phyloP scores from a whole-genome alignment of 2,888 invertebrate genomes.

The Hanleya hanleyi region DNA sequence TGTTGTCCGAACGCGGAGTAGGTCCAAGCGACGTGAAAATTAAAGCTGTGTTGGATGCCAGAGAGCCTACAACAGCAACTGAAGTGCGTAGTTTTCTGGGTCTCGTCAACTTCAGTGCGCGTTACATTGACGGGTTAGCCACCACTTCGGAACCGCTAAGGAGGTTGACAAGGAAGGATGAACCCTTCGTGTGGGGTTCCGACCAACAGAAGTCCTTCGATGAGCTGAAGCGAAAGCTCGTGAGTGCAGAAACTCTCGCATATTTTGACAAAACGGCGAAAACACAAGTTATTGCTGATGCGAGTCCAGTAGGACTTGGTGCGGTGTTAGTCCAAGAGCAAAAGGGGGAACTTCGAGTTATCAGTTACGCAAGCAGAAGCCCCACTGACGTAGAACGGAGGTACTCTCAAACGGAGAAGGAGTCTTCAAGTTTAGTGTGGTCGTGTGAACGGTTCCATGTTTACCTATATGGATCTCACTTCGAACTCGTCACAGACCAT shows the following conservation, averaged over 20 bases:
- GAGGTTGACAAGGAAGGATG: background rate
- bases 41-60: constrained; percentile 17
- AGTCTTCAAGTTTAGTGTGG: constrained; percentile 28
- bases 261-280: constrained; percentile 18
- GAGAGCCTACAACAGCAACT: constrained; percentile 17
- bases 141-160: constrained; percentile 22
- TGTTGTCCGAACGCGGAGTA: constrained; percentile 21
- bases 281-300: constrained; percentile 29
- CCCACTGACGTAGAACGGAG: constrained; percentile 29
- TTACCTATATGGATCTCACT: constrained; percentile 9
- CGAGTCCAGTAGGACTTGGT: constrained; percentile 32
- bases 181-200: background rate
- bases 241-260: constrained; percentile 9
- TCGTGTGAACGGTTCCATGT: constrained; percentile 20
- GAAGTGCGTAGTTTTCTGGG: constrained; percentile 26
- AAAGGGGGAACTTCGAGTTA: constrained; percentile 20
- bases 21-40: constrained; percentile 18
- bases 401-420: constrained; percentile 40
- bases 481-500: constrained; percentile 19
- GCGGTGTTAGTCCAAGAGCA: constrained; percentile 33
- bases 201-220: constrained; percentile 18
- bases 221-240: constrained; percentile 18
- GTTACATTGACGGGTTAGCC: constrained; percentile 19
- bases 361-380: constrained; percentile 32
- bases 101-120: constrained; percentile 16